These are phyloP conservation scores for Andricus curvator DNA, from an alignment of 2,888 invertebrate species.

Conservation along the genomic window DNA sequence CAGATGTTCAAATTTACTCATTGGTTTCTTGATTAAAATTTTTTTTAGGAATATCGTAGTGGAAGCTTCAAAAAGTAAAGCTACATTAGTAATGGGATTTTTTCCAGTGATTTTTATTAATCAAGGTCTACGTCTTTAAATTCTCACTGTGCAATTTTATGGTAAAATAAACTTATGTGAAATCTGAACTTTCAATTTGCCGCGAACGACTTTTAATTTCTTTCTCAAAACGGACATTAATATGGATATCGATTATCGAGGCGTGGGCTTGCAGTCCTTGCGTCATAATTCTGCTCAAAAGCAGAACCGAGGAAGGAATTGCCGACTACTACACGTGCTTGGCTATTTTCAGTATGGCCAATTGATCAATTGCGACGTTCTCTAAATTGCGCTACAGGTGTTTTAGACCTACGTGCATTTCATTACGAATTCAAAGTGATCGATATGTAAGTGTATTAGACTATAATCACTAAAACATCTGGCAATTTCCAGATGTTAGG, in stretches of 20 bases:
- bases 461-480: not conserved
- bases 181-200: not conserved
- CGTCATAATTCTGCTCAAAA: slow-evolving; percentile 27
- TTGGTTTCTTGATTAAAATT: too few species aligned
- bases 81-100: too few species aligned
- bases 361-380: slow-evolving; percentile 29
- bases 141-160: not conserved
- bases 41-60: too few species aligned
- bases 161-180: not conserved
- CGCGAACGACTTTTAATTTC: slow-evolving; percentile 31
- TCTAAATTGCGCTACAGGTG: slow-evolving; percentile 43
- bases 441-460: not conserved
- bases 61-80: too few species aligned
- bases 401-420: slow-evolving; percentile 21
- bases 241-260: slow-evolving; percentile 39
- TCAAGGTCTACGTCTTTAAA: too few species aligned
- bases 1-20: too few species aligned
- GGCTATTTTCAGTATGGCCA: slow-evolving; percentile 23
- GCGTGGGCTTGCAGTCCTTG: slow-evolving; percentile 23
- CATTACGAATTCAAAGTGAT: not conserved
- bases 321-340: slow-evolving; percentile 3
- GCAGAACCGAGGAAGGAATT: slow-evolving; percentile 7
- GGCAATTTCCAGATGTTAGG: too few species aligned
- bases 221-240: slow-evolving; percentile 14
- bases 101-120: too few species aligned